These are phyloP conservation scores for Ifrita kowaldi DNA, from an alignment of 2,113 vertebrate genomes.

Conservation along the genomic window DNA sequence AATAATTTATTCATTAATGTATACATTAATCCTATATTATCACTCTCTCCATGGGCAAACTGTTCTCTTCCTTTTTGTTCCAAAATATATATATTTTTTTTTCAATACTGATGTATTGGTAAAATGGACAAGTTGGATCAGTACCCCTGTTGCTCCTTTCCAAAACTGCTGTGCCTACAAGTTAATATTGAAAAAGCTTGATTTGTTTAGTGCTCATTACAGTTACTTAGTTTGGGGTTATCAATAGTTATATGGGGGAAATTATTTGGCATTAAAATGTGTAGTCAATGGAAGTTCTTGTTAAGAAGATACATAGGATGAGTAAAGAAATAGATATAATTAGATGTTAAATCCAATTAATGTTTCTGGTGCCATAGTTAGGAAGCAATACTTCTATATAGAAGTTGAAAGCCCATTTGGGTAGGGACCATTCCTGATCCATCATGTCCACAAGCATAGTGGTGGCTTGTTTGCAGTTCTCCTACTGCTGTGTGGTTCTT, in stretches of 20 bases:
- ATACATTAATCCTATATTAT: not conserved
- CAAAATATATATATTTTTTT: not conserved
- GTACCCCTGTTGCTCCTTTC: not conserved
- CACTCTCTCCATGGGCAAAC: rapidly evolving
- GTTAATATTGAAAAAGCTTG: not conserved
- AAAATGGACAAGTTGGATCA: not conserved
- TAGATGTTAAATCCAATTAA: not conserved
- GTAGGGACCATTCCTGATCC: not conserved
- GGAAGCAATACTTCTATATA: rapidly evolving
- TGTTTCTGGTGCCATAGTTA: not conserved
- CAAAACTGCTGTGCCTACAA: not conserved
- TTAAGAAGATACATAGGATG: not conserved
- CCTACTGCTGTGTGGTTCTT: not conserved
- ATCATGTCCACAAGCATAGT: rapidly evolving
- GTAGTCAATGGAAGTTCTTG: not conserved
- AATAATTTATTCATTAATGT: not conserved
- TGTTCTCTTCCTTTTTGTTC: not conserved
- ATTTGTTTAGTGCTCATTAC: not conserved
- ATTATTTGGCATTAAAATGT: not conserved
- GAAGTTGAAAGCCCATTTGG: not conserved
- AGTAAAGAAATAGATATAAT: not conserved
- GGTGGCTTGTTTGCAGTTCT: not conserved
- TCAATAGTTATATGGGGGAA: not conserved
- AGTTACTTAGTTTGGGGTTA: not conserved
- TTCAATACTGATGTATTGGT: not conserved